Evolutionary conservation across 2,888 invertebrate species (phyloP).

Genomic region (Drosophila paracracens): DNA sequence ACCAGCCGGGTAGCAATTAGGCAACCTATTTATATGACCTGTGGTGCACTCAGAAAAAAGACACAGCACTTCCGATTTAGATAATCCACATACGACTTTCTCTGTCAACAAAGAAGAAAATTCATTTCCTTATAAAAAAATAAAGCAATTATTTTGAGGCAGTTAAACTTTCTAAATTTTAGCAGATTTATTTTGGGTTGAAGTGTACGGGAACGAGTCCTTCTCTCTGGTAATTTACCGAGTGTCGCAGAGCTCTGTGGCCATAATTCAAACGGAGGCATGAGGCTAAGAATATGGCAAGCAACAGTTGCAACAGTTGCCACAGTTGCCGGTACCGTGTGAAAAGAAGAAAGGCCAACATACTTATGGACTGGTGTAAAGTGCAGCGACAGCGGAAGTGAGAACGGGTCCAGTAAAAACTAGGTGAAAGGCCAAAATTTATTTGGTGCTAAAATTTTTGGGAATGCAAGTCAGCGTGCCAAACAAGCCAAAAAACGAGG

Average conservation of each 20-base stretch:
- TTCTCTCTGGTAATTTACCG: slow-evolving; percentile 62
- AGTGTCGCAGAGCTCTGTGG: slow-evolving; percentile 64
- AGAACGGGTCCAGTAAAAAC: slow-evolving; percentile 45
- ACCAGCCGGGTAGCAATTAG: slow-evolving; percentile 59
- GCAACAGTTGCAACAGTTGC: slow-evolving; percentile 53
- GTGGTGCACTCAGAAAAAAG: neutral
- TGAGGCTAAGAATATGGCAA: slow-evolving; percentile 12
- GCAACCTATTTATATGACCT: slow-evolving; percentile 26
- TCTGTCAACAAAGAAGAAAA: neutral
- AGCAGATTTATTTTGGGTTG: neutral
- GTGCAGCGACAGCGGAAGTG: slow-evolving; percentile 53
- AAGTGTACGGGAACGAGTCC: slow-evolving; percentile 8
- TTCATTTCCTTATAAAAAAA: neutral
- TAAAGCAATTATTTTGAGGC: neutral
- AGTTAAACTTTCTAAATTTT: neutral
- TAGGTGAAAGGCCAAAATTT: slow-evolving; percentile 68
- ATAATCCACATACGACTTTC: neutral
- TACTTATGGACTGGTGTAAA: slow-evolving; percentile 46
- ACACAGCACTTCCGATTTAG: neutral
- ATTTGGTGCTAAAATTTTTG: slow-evolving; percentile 51
- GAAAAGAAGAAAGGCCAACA: slow-evolving; percentile 36
- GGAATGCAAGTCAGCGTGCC: slow-evolving; percentile 52
- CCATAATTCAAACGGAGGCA: slow-evolving; percentile 37
- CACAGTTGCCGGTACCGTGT: slow-evolving; percentile 3
- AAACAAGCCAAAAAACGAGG: slow-evolving; percentile 18